Base-by-base conservation (phyloP, 2,113 vertebrate species). In the Corydoras maculifer region DNA sequence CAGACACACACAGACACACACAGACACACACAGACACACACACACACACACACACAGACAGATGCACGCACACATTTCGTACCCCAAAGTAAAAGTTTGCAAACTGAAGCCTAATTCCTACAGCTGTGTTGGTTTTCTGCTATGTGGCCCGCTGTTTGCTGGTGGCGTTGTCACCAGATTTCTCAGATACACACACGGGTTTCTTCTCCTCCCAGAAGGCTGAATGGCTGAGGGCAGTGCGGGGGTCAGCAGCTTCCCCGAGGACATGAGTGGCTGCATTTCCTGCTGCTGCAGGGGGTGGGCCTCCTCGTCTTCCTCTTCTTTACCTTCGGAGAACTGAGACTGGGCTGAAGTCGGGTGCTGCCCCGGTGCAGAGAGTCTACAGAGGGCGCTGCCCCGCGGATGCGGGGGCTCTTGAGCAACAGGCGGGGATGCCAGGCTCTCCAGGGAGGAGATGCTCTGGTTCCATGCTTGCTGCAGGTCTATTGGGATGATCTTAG, bases 381-480 rank as follows among this genome's bases (percentile, higher is more conserved):
- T 84, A 10, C 87, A 85, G 32, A 90, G 86, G 74, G 85, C 84
- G 32, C 80, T 86, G 57, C 87, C 76, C 3, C 86, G 87, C 5
- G 86, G 88, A 70, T 89, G 83, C 32, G 78, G n/a, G 14, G 0
- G 81, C 51, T 88, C 88, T n/a, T 90, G 75, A 0, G 79, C 82
- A n/a, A 87, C 86, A 0, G 93, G 88, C 0, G 95, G 93, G 1
- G 94, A 97, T n/a, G 92, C 90, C 3, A 97, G 85, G 82, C 95
- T 97, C 83, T 98, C 96, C 78, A 97, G 82, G 57, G 96, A 97
- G 0, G 94, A 97, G 81, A 97, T 95, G 86, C 95, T 98, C 88
- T 98, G 96, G 85, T 96, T 94, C 95, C 96, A 98, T 0, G 94
- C 93, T 72, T 90, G 90, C 86, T 97, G 92, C 61, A 97, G 92